These are phyloP conservation scores for Onychostoma macrolepis DNA, from an alignment of 2,113 vertebrate species.

Conservation along the genomic window DNA sequence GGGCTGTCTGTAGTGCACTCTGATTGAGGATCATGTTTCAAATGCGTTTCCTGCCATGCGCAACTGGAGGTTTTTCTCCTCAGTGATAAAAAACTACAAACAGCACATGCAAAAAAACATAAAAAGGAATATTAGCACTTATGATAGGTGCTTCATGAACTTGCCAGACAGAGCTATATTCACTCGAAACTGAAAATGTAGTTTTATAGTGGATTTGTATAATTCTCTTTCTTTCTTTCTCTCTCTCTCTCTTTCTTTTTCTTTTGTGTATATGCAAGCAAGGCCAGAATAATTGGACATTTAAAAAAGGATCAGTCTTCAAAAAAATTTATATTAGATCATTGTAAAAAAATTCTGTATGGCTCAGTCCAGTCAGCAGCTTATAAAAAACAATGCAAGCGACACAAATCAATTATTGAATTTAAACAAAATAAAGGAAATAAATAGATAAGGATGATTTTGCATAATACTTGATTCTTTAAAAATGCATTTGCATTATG, in stretches of 20 bases:
- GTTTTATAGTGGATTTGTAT: not conserved
- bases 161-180: not conserved
- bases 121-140: not conserved
- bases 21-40: slow-evolving; percentile 29
- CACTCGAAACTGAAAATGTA: not conserved
- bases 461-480: not conserved
- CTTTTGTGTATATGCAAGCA: not conserved
- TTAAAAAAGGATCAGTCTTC: not conserved
- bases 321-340: not conserved
- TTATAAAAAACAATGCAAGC: not conserved
- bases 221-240: no score
- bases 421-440: not conserved
- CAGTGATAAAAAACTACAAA: not conserved
- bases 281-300: not conserved
- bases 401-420: not conserved
- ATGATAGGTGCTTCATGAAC: not conserved
- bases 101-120: not conserved
- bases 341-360: no score
- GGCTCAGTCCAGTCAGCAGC: no score
- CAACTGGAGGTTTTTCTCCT: slow-evolving; percentile 7
- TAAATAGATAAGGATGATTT: not conserved
- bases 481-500: not conserved
- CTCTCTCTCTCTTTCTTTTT: no score
- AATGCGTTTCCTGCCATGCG: not conserved
- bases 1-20: slow-evolving; percentile 8